Conservation (phyloP, 1,140 invertebrate genomes). For the Caenorhabditis brenneri region DNA sequence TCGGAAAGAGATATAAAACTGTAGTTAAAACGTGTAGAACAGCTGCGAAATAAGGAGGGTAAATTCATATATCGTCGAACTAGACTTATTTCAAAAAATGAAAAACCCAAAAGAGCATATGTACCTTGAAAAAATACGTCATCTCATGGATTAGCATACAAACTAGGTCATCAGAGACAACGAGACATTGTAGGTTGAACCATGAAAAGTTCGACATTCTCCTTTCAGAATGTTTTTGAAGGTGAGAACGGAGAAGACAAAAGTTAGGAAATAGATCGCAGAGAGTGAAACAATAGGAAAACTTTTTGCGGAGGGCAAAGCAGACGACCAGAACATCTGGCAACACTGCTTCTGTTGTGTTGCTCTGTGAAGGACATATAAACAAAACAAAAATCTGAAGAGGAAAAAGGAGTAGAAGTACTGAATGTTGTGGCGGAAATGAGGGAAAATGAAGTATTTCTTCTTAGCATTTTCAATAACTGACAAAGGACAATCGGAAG, state of each 20-base stretch:
- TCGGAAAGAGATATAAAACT: background rate
- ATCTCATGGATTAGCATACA: background rate
- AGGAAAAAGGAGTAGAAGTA: background rate
- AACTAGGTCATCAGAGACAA: background rate
- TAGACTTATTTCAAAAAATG: background rate
- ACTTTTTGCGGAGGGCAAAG: background rate
- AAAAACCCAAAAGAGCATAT: background rate
- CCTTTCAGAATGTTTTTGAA: background rate
- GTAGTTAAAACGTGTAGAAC: constrained; percentile 19
- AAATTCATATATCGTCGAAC: background rate
- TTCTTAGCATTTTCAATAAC: too few species aligned
- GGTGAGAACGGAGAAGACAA: background rate
- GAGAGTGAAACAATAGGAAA: constrained; percentile 29
- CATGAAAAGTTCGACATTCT: constrained; percentile 8
- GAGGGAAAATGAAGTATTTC: background rate
- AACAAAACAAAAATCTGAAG: background rate
- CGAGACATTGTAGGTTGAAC: too few species aligned
- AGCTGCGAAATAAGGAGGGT: background rate
- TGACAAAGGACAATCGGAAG: constrained; percentile 39
- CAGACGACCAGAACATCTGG: background rate
- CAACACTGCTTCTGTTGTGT: background rate
- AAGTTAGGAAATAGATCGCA: background rate
- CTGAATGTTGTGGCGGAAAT: background rate
- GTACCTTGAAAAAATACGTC: background rate
- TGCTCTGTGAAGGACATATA: background rate